phyloP scores from a whole-genome alignment of 92 coral and sea anemone species.

The Micromussa lordhowensis region DNA sequence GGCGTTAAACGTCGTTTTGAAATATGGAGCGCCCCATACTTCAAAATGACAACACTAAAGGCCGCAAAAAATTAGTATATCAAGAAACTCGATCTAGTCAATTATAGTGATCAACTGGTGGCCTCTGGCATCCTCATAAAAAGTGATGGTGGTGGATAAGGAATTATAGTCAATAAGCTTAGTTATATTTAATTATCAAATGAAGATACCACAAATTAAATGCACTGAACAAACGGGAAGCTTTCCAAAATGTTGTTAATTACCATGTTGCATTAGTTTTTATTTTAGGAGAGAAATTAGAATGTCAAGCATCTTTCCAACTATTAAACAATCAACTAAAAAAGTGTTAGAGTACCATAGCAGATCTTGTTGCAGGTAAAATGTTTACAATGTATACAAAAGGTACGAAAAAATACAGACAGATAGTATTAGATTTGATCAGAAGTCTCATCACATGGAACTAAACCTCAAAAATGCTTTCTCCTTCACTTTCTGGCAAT shows the following conservation, averaged over 20 bases:
- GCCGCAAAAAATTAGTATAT: conserved; percentile 34
- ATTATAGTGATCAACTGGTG: conserved; percentile 8
- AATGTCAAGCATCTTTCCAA: conserved; percentile 11
- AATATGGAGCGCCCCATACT: conserved; percentile 40
- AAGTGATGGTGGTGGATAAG: too few species aligned
- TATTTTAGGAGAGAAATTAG: not conserved
- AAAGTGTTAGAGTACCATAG: too few species aligned
- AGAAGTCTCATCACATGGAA: too few species aligned
- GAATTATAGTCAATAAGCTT: conserved; percentile 22
- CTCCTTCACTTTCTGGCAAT: too few species aligned
- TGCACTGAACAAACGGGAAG: conserved; percentile 37
- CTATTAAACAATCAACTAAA: conserved; percentile 19
- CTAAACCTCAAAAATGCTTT: too few species aligned
- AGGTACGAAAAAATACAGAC: too few species aligned
- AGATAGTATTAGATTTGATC: too few species aligned
- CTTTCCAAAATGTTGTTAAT: not conserved
- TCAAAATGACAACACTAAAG: conserved; percentile 13
- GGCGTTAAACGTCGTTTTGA: conserved; percentile 28
- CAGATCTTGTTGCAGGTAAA: too few species aligned
- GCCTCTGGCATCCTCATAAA: too few species aligned
- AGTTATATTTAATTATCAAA: conserved; percentile 17
- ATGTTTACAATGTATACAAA: too few species aligned
- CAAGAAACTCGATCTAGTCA: too few species aligned
- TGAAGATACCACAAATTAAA: conserved; percentile 15
- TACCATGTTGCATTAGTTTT: conserved; percentile 13